Evolutionary conservation across 2,113 vertebrate genomes (phyloP), one percentile per base, ranked within the genome.

Genomic region (Corythaixoides concolor): DNA sequence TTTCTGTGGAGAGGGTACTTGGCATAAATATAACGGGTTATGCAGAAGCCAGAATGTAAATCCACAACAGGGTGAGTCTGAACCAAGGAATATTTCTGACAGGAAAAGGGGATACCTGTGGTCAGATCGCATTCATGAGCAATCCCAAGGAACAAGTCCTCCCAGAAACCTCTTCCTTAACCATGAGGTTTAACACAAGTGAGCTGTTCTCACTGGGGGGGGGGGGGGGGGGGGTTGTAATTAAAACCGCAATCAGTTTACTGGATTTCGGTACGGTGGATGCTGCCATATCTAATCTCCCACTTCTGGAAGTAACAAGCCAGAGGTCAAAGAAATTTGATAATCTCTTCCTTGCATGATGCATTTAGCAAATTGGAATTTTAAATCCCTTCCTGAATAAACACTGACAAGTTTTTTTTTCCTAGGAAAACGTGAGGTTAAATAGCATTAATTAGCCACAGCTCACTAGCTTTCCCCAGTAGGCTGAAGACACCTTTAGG

Each of bases 51-150:
- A 43, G 27, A 18, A 72, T 24, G 74, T 15, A 72, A 67, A 76
- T 66, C 72, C 69, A 23, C 68, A 66, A 17, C 32, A 30, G 43
- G 58, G 20, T 8, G 12, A 59, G 19, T 13, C 52, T 60, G 47
- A 81, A 55, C 12, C 37, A 55, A 60, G 50, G 75, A 53, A 30
- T 28, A 41, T 20, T 85, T 80, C 62, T 23, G 39, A 33, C 26
- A 30, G 73, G 47, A 63, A 23, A 59, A 47, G 37, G 33, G n/a
- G 12, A 47, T 39, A 10, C 33, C 43, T 84, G 60, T 27, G 24
- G 53, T 52, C 32, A 56, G 41, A 43, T 2, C 22, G 18, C 5
- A 32, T 15, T 21, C 43, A 52, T 0, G 1, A 60, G 39, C 59
- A 49, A 66, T 11, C 45, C 58, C 23, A 52, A 45, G 59, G 30